Base-by-base conservation (phyloP, 2,113 vertebrate species). In the Mionectes macconnelli region DNA sequence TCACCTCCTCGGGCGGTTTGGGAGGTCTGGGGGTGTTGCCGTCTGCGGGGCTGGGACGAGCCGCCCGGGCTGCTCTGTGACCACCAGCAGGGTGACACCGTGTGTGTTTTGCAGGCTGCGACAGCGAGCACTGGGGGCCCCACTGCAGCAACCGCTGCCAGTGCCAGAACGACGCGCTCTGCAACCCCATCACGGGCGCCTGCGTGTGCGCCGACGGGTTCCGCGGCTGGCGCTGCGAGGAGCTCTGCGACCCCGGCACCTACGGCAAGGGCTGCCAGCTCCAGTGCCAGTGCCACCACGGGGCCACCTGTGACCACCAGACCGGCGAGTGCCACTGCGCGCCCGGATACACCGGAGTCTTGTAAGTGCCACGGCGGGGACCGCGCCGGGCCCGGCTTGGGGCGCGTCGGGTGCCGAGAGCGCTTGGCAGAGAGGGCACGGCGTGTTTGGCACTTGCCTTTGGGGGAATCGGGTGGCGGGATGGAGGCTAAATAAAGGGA, bases 101-200 rank as follows among this genome's bases (percentile, higher is more conserved):
- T 31, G 14, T 96, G 76, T 91, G 72, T 93, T 97, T 97, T 92
- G 44, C 98, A 99, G 99, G 99, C 68, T 99, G 99, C 8, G 99
- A 99, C 93, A 99, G 99, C 21, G 99, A 99, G 93, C 99, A 98
- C 98, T 99, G 99, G 99, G 99, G 99, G 3, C 99, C 99, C 15
- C 99, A 99, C 84, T 99, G 99, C 98, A 99, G 99, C 97, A 99
- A 99, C 96, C 98, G 99, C 8, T 99, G 99, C 97, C 99, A 99
- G 95, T 99, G 99, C 86, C 99, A 98, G 97, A 99, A 99, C 4
- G 99, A 97, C 22, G 99, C 99, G 12, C 98, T 99, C 94, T 99
- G 99, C 97, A 99, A 99, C 98, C 99, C 99, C 96, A 99, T 99
- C 98, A 99, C 99, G 1, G 99, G 99, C 0, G 99, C 99, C 91